phyloP scores from a whole-genome alignment of 2,113 vertebrate species.

The Festucalex cinctus region DNA sequence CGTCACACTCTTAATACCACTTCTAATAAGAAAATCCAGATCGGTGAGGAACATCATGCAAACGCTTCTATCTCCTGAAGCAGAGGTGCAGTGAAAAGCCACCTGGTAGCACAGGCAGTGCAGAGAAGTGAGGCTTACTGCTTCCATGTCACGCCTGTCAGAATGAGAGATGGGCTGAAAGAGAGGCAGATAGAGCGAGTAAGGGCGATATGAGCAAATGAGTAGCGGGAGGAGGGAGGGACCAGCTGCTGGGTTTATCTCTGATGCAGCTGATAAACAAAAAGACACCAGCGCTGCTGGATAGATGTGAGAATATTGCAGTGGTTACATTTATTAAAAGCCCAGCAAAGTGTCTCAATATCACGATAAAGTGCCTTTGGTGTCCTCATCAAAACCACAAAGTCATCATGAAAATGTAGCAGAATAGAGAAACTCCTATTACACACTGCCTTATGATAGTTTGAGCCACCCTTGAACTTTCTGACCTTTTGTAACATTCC shows the following conservation, averaged over 20 bases:
- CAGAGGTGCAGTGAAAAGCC: constrained; percentile 52
- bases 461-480: no score
- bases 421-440: background rate
- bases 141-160: constrained; percentile 53
- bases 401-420: background rate
- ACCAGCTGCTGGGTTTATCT: constrained; percentile 28
- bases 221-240: constrained; percentile 5
- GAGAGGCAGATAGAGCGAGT: constrained; percentile 34
- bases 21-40: constrained; percentile 52
- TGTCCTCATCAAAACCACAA: background rate
- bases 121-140: constrained; percentile 46
- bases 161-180: constrained; percentile 41
- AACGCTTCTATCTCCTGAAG: constrained; percentile 55
- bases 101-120: constrained; percentile 46
- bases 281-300: constrained; percentile 44
- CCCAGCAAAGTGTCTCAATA: constrained; percentile 22
- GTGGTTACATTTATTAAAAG: constrained; percentile 32
- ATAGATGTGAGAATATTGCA: constrained; percentile 40
- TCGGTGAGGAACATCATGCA: constrained; percentile 46
- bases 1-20: constrained; percentile 25
- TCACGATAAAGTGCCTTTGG: background rate
- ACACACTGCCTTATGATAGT: no score
- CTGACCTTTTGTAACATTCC: no score
- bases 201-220: constrained; percentile 32
- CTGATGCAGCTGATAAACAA: constrained; percentile 23